Conservation (phyloP, 53 echinoderm and acorn worm genomes). For the Patiria pectinifera region DNA sequence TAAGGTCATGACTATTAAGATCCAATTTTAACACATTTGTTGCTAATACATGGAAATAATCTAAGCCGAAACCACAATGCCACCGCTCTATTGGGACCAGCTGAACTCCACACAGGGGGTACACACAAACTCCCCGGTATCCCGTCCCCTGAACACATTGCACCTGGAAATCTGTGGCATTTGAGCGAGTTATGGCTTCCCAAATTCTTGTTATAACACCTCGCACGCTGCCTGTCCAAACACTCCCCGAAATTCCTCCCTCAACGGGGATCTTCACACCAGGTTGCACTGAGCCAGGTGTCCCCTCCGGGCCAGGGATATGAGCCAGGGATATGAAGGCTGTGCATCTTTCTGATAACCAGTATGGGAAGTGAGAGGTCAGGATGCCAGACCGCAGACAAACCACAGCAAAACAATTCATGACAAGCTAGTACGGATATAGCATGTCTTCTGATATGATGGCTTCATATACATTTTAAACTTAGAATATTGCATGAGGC, state of each 20-base stretch:
- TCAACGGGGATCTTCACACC: conserved; percentile 46
- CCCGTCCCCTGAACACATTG: conserved; percentile 1
- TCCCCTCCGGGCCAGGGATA: conserved; percentile 29
- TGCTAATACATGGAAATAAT: not conserved
- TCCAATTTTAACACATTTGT: conserved; percentile 2
- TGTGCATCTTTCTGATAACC: not conserved
- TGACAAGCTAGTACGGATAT: too few relatives aligned
- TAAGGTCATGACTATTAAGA: not conserved
- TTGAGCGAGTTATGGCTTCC: conserved; percentile 10
- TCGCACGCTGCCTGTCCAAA: conserved; percentile 58
- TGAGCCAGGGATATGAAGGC: conserved; percentile 40
- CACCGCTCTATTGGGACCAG: not conserved
- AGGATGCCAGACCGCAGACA: too few relatives aligned
- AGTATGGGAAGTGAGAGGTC: not conserved
- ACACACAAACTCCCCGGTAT: not conserved
- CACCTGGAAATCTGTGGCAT: conserved; percentile 63
- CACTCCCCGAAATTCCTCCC: conserved; percentile 38
- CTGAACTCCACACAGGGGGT: conserved; percentile 15
- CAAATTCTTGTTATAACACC: conserved; percentile 57
- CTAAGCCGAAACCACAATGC: not conserved
- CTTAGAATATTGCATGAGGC: too few relatives aligned
- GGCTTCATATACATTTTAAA: too few relatives aligned
- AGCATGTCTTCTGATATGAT: too few relatives aligned
- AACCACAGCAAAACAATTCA: too few relatives aligned
- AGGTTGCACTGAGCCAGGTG: conserved; percentile 2